Evolutionary conservation across 2,113 vertebrate genomes (phyloP).

Genomic region (Ceyx margarethae): DNA sequence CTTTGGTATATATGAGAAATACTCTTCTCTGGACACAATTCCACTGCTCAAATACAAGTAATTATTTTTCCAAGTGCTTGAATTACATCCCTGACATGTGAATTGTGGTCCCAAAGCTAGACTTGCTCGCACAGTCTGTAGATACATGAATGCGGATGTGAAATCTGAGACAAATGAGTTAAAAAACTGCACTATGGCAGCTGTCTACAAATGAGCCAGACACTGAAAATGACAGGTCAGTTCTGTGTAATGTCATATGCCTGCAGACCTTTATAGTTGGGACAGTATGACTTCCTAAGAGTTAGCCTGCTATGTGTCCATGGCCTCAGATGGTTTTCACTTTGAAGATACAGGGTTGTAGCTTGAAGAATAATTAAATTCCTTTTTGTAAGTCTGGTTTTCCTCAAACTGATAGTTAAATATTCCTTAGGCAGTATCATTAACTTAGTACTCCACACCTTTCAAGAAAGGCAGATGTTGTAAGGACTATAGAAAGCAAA

Average conservation of each 20-base stretch:
- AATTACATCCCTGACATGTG: not conserved
- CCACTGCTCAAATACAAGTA: not conserved
- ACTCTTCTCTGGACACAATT: not conserved
- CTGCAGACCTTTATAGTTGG: not conserved
- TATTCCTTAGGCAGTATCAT: not conserved
- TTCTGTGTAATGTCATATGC: constrained; percentile 6
- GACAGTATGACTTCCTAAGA: not conserved
- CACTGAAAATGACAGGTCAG: constrained; percentile 14
- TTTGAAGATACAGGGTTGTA: not conserved
- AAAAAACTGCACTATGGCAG: not conserved
- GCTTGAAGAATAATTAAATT: constrained; percentile 39
- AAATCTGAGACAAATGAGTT: constrained; percentile 4
- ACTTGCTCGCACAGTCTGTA: not conserved
- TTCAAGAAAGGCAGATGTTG: not conserved
- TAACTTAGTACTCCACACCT: not conserved
- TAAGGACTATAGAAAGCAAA: not conserved
- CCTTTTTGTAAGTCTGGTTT: constrained; percentile 4
- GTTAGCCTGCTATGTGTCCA: not conserved
- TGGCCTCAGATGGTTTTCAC: not conserved
- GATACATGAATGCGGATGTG: not conserved
- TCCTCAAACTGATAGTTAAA: not conserved
- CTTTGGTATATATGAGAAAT: not conserved
- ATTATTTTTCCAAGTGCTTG: not conserved
- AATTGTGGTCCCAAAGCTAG: not conserved
- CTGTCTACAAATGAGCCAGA: not conserved